phyloP scores from a whole-genome alignment of 2,888 invertebrate genomes.

The Belgica antarctica region DNA sequence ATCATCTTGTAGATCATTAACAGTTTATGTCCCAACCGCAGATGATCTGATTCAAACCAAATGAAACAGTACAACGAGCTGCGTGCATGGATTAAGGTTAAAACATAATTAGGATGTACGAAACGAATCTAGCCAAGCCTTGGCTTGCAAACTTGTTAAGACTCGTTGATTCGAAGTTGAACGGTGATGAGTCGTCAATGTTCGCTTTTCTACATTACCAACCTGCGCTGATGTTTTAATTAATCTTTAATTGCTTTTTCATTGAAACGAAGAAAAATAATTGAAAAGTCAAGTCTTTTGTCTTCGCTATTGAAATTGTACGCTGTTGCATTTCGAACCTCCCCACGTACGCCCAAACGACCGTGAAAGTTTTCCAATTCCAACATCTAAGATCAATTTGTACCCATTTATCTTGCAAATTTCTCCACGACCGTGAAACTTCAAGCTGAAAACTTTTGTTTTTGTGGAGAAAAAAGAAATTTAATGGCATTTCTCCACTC shows the following conservation, averaged over 20 bases:
- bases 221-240: not conserved
- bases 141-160: too few species aligned
- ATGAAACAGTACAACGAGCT: too few species aligned
- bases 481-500: not conserved
- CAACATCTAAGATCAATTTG: not conserved
- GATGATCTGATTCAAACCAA: too few species aligned
- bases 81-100: too few species aligned
- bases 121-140: not conserved
- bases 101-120: too few species aligned
- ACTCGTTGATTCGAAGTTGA: not conserved
- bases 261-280: not conserved
- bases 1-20: too few species aligned
- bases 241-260: not conserved
- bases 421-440: too few species aligned
- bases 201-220: not conserved
- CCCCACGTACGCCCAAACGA: conserved; percentile 9
- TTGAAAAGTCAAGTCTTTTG: not conserved
- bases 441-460: too few species aligned
- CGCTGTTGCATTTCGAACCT: not conserved
- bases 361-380: conserved; percentile 24
- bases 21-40: too few species aligned
- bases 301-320: not conserved
- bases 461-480: too few species aligned
- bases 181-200: conserved; percentile 3
- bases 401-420: too few species aligned